Base-by-base conservation (phyloP, 2,888 invertebrate species). In the Ashinkailepas kermadecensis region DNA sequence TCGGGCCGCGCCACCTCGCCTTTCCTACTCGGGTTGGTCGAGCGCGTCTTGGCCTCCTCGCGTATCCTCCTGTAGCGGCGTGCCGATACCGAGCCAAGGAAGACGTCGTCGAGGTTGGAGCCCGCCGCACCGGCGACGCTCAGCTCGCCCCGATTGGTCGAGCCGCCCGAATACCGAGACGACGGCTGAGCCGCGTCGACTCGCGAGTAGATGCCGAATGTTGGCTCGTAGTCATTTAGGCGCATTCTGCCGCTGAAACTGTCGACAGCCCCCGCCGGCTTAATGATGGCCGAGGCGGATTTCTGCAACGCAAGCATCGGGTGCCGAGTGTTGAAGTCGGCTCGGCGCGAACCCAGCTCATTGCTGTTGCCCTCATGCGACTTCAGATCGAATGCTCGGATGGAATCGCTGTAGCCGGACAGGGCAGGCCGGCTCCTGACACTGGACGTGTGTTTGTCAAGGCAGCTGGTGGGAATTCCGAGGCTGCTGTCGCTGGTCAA, bases 1-100 rank as follows among this genome's bases (percentile, higher is more conserved):
- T 54, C 56, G 10, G 54, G 54, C 74, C 18, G 13, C 10, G 74
- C 54, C 59, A 15, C 59, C 9, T 74, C 54, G 54, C 54, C 74
- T 21, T 15, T 15, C 6, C 74, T 54, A 21, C 9, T 74, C 10
- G 74, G 56, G 74, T 74, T 74, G 12, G 18, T 21, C 9, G 74
- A 74, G 54, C 74, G 74, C 54, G 70, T 56, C 78, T 79, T 79
- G 58, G 58, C 79, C 79, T 79, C 79, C 23, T 79, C 79, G 13
- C 58, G 79, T 18, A 79, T 79, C 25, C 79, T 21, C 23, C 54
- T 57, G 79, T 79, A 79, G 23, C 79, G 79, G 13, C 79, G 57
- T 15, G 79, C 79, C 58, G 59, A 79, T 7, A 25, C 58, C 11
- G 74, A 56, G 18, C 56, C 74, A 21, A 74, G n/a, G 74, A 56